These are phyloP conservation scores for Halcyon leucocephala DNA, from an alignment of 2,797 vertebrate species.

Conservation along the genomic window DNA sequence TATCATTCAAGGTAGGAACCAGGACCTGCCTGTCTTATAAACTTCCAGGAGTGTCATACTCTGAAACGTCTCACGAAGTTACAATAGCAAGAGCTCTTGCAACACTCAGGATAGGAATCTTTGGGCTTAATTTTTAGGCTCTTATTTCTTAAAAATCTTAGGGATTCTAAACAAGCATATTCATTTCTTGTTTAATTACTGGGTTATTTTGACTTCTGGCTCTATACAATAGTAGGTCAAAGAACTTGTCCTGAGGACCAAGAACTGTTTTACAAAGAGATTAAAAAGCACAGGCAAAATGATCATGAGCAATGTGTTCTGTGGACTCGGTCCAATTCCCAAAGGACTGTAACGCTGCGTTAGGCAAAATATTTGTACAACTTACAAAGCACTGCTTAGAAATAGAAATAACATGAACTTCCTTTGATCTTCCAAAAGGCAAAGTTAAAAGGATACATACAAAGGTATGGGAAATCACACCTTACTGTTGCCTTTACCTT, in stretches of 20 bases:
- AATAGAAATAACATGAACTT: neutral
- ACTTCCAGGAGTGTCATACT: neutral
- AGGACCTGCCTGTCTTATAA: neutral
- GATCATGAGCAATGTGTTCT: neutral
- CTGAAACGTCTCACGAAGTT: neutral
- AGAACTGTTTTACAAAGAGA: neutral
- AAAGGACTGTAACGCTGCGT: neutral
- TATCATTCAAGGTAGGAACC: neutral
- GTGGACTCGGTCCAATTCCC: constrained; percentile 6
- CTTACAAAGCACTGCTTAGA: neutral
- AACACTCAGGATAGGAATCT: neutral
- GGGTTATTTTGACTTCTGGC: neutral
- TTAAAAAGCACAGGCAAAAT: neutral
- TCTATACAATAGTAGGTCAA: neutral
- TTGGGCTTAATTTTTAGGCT: neutral
- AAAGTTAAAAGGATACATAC: neutral
- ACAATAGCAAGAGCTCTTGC: neutral
- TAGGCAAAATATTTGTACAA: constrained; percentile 52
- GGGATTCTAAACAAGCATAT: neutral
- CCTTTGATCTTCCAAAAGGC: neutral
- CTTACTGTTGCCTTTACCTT: neutral
- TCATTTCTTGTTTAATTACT: neutral
- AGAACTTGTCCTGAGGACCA: neutral
- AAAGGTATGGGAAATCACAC: neutral
- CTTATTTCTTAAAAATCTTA: neutral